phyloP scores from a whole-genome alignment of 1,140 invertebrate genomes.

The Ceratina calcarata region DNA sequence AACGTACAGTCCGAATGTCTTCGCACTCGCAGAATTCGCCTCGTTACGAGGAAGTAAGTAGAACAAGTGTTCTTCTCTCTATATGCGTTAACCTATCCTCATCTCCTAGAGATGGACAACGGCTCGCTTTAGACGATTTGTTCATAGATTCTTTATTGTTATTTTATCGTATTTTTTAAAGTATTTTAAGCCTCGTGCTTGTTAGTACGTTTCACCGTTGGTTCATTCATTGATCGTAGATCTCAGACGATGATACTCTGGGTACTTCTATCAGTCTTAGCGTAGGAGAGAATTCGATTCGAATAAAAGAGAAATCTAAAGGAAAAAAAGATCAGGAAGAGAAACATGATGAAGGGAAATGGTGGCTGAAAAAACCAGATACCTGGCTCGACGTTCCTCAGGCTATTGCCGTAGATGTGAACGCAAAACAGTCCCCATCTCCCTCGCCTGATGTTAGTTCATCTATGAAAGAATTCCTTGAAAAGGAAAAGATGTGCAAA shows the following conservation, averaged over 20 bases:
- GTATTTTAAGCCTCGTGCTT: neutral
- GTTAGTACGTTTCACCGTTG: neutral
- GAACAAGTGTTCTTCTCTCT: neutral
- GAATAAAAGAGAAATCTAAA: constrained; percentile 67
- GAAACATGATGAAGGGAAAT: constrained; percentile 62
- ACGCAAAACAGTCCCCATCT: constrained; percentile 49
- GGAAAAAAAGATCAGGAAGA: constrained; percentile 44
- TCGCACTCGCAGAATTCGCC: constrained; percentile 44
- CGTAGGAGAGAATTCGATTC: constrained; percentile 69
- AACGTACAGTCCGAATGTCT: constrained; percentile 51
- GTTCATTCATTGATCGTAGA: constrained; percentile 47
- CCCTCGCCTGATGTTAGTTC: constrained; percentile 70
- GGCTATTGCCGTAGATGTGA: constrained; percentile 53
- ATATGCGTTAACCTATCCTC: constrained; percentile 6
- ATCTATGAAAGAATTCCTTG: constrained; percentile 76
- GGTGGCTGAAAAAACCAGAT: constrained; percentile 72
- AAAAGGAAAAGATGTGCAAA: constrained; percentile 76
- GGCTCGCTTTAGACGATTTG: neutral
- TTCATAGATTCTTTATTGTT: neutral
- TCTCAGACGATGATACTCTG: constrained; percentile 68
- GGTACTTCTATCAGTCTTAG: constrained; percentile 71
- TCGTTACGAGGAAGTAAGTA: constrained; percentile 64
- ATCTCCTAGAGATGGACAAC: neutral
- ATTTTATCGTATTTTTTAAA: neutral
- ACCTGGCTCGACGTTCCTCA: constrained; percentile 54